Base-by-base conservation (phyloP, 2,113 vertebrate genomes). In the Pagrus major region DNA sequence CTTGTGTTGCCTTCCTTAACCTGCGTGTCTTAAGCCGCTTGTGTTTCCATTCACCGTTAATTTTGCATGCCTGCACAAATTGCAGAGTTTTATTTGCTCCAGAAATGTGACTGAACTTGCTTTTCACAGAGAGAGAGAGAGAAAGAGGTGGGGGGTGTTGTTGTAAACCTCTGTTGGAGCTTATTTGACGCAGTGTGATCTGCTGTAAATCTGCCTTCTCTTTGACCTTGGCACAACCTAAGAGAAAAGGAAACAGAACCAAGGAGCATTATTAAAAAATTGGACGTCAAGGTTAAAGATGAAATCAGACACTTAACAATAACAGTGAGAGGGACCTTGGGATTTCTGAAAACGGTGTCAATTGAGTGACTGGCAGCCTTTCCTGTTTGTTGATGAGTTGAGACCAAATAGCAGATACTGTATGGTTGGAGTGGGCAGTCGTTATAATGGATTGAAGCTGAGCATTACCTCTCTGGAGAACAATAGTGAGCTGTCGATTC, bases 401-500 rank as follows among this genome's bases (percentile, higher is more conserved):
- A 71, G 55, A 42, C 41, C 39, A 49, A 85, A 15, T 39, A 64
- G 51, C 55, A 70, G 73, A 74, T 60, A 87, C 37, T 76, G 66
- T 71, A 76, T 37, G 44, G 71, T 88, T 76, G 44, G 83, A 69
- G 59, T 73, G 87, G 52, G 71, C 47, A 51, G 78, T 80, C 9
- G 33, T 83, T 85, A 71, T 64, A 33, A 69, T 80, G 63, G 69
- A 88, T 86, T 65, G 74, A 64, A 82, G 66, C 59, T 47, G 69
- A 77, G 88, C 80, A 84, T 83, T 73, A 33, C 58, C 71, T 82
- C 78, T 85, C 78, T 76, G 67, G 88, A 85, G 88, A 90, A 93
- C 92, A 93, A 92, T 92, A 73, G 88, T 69, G 71, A 88, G 82
- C 71, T 60, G 84, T 93, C 75, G 87, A 86, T 91, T 79, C 23